Base-by-base conservation (phyloP, 2,888 invertebrate genomes). In the Bursaphelenchus okinawaensis region DNA sequence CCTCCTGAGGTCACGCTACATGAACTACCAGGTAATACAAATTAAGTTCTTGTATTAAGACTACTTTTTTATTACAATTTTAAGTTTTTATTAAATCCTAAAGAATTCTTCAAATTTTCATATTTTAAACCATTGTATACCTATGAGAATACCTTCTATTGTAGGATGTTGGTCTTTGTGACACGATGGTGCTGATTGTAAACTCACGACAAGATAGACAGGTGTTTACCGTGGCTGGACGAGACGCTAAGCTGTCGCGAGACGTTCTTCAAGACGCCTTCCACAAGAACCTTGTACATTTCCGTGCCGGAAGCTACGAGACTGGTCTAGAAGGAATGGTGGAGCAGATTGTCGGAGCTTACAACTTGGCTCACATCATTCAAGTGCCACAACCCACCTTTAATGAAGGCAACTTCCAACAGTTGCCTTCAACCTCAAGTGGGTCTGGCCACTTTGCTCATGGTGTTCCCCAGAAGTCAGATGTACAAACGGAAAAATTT, bases 191-290 rank as follows among this genome's bases (percentile, higher is more conserved):
- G 16, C 62, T 81, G 7, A 81, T 81, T 27, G 81, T 81, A 19
- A 81, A 81, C 60, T 79, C 81, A 7, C 62, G 78, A 8, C 73
- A 72, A 40, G 81, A 81, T 66, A 69, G 81, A 61, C 81, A 79
- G 62, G 80, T 80, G n/a, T 79, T 79, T 71, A 80, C 80, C 0
- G 80, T 80, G 0, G 80, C 80, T 19, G 80, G 80, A 27, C 57
- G 78, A 51, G 80, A 80, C 63, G 79, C 79, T 20, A 73, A 75
- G 61, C 71, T 81, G 56, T 75, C 77, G 22, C 76, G 79, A 52
- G 80, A 81, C 40, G 77, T 76, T 0, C 63, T 81, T 31, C 75
- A 79, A 63, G 69, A 72, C 52, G 80, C 81, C 0, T 81, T 81
- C 62, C 80, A 81, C 55, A 57, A 79, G n/a, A 81, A 79, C 54